Evolutionary conservation across 2,888 invertebrate genomes (phyloP), one percentile per base, ranked within the genome.

Genomic region (Busseola fusca): DNA sequence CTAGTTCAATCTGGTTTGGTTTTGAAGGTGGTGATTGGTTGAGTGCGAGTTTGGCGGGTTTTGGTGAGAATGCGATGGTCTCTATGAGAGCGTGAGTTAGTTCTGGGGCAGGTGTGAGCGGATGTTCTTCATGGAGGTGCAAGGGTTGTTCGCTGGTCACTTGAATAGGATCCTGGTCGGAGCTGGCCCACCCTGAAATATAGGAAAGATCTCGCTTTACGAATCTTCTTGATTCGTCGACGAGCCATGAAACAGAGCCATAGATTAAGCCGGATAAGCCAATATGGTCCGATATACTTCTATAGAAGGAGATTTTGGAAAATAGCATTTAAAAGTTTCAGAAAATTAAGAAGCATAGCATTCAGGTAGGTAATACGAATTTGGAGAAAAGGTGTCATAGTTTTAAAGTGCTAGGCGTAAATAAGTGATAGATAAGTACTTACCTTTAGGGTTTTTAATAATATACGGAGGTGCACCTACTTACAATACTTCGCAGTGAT

Each of bases 161-260:
- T 71, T 82, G 80, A 69, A 82, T 78, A 74, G 71, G 83, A 65
- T 83, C 86, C 80, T 84, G 89, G 80, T 80, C 82, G 76, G 87
- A 82, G 82, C 85, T 82, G 87, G 86, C 83, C 85, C 86, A 80
- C 77, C 91, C 93, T 93, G 93, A 89, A 93, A 93, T 87, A 90
- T 74, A 86, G 86, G 89, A 92, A 92, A 91, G 71, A 87, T 80
- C 88, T 87, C 88, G 88, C 91, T 92, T 90, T 82, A 90, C 89
- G 92, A 92, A 92, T 88, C 91, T 72, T 69, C 71, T 78, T 60
- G 89, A 92, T 90, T 89, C 90, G 89, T 88, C 62, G 64, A 64
- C 70, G 77, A 81, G 81, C 85, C 76, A 86, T 84, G 80, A 70
- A 58, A 72, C 80, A 85, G 85, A 84, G 85, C 85, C 84, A 84